A percentile compares a stretch with the other conserved stretches of the same genome.
phyloP scores from a whole-genome alignment of 2,888 invertebrate species.

The Drosophila hamatofila region DNA sequence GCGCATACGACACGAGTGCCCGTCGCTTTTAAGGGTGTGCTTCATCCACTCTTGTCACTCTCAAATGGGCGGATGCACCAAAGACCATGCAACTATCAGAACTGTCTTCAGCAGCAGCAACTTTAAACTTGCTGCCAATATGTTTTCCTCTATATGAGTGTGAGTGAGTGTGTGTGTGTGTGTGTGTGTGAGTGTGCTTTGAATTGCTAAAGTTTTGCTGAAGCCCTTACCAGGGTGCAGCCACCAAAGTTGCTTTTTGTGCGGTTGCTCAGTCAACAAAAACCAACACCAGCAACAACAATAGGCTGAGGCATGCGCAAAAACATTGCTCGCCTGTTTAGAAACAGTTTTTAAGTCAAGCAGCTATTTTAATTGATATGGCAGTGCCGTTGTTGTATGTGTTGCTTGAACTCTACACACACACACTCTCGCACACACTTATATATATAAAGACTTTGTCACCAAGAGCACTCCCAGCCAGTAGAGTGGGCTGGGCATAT shows the following conservation, averaged over 20 bases:
- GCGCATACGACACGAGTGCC: slow-evolving; percentile 44
- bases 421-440: slow-evolving; percentile 9
- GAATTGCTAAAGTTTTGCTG: slow-evolving; percentile 43
- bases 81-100: slow-evolving; percentile 63
- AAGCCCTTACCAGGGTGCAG: slow-evolving; percentile 34
- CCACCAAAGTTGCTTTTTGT: slow-evolving; percentile 59
- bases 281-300: slow-evolving; percentile 14
- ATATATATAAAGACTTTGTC: slow-evolving; percentile 37
- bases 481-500: slow-evolving; percentile 15
- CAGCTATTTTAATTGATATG: slow-evolving; percentile 76
- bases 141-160: not conserved
- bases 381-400: slow-evolving; percentile 37
- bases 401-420: slow-evolving; percentile 11
- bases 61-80: slow-evolving; percentile 43
- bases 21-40: not conserved
- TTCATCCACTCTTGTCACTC: slow-evolving; percentile 40
- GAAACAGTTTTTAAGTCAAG: slow-evolving; percentile 60
- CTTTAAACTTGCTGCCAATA: slow-evolving; percentile 36
- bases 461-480: slow-evolving; percentile 9
- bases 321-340: slow-evolving; percentile 42
- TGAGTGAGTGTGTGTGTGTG: slow-evolving; percentile 25
- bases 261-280: slow-evolving; percentile 52
- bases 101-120: slow-evolving; percentile 68
- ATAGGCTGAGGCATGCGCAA: slow-evolving; percentile 15
- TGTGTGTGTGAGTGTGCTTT: slow-evolving; percentile 23